Evolutionary conservation across 2,888 invertebrate species (phyloP), one percentile per base, ranked within the genome.

Genomic region (Pandemis corylana): DNA sequence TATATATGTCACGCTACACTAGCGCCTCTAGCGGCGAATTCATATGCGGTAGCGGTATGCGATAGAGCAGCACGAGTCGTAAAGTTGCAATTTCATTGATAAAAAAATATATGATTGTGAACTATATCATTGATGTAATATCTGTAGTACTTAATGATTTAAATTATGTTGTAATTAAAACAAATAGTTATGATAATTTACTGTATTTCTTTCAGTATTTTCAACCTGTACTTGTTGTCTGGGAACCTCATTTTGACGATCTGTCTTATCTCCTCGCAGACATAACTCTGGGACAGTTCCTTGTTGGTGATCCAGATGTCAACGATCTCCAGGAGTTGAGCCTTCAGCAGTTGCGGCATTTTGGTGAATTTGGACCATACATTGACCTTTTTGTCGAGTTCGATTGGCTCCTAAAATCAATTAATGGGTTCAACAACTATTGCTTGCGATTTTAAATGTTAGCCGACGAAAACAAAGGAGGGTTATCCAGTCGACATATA

Each of bases 151-250:
- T 20, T 20, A 20, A 1, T 20, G 4, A 56, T 56, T 20, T 2
- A 7, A n/a, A 51, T 13, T 51, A 6, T 13, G 2, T 51, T 51
- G 2, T 51, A 51, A 51, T 51, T 51, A 56, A 56, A 20, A 56
- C 15, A 56, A 56, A 20, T 9, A 7, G 0, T 7, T 72, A 61
- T 44, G 71, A 44, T 20, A 15, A 65, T 78, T 90, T 78, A 94
- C 78, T 94, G 94, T 86, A 95, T 94, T 84, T 93, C 93, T 77
- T 92, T 92, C 63, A 95, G 85, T 78, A 93, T 92, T 74, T 85
- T 89, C 2, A 94, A 84, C 76, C 94, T 87, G 74, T 91, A 91
- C 77, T 90, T 88, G 78, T 93, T 88, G 78, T 93, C 92, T 0
- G 92, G 92, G 84, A 94, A 95, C 49, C 93, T 83, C 84, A 94